phyloP scores from a whole-genome alignment of 2,113 vertebrate genomes.

The Meles meles region DNA sequence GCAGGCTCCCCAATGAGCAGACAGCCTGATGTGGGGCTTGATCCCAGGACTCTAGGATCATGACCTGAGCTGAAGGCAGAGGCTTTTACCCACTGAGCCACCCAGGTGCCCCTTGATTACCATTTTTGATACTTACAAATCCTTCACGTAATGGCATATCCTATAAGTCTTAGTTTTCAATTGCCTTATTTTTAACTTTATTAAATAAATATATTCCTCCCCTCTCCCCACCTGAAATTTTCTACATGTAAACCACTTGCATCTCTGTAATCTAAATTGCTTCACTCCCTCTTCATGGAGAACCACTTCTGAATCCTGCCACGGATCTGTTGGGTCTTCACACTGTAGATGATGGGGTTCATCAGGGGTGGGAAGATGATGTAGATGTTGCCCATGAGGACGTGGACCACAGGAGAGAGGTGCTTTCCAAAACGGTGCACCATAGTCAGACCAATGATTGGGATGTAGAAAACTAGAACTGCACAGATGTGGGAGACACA shows the following conservation, averaged over 20 bases:
- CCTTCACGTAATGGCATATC: background rate
- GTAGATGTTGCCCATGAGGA: background rate
- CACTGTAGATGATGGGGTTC: slow-evolving; percentile 55
- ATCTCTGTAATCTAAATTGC: background rate
- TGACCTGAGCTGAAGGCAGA: too few species aligned
- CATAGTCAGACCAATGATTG: background rate
- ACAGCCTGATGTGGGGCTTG: fast-evolving
- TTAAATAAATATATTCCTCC: background rate
- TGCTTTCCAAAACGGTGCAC: background rate
- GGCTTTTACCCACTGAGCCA: too few species aligned
- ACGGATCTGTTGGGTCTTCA: slow-evolving; percentile 48
- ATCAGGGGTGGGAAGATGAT: slow-evolving; percentile 26
- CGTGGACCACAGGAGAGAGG: background rate
- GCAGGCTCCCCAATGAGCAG: too few species aligned
- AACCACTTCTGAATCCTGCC: background rate
- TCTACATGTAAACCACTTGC: background rate
- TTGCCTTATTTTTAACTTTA: background rate
- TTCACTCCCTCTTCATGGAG: background rate
- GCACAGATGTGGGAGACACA: slow-evolving; percentile 22
- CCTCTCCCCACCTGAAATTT: background rate
- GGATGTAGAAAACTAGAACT: slow-evolving; percentile 35
- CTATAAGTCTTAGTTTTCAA: background rate
- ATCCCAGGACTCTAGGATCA: too few species aligned
- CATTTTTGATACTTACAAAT: background rate
- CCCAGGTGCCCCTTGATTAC: background rate